Conservation (phyloP, 2,113 vertebrate genomes). For the Plecturocebus donacophilus region DNA sequence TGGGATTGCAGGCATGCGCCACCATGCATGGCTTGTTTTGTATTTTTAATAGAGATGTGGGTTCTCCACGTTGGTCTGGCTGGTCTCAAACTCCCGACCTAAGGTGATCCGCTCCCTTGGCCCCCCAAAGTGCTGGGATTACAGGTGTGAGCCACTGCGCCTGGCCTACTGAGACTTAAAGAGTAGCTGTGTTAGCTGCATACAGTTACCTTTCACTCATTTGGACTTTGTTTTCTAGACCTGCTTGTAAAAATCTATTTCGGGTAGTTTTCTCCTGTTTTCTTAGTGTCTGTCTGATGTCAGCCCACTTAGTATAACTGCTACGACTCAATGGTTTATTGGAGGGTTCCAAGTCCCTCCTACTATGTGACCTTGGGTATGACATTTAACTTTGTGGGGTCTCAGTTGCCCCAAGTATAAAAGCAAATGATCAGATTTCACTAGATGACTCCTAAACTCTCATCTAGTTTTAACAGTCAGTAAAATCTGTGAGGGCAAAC, state of each 20-base stretch:
- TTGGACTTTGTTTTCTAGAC: neutral
- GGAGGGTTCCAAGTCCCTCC: neutral
- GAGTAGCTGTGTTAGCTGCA: neutral
- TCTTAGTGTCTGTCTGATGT: neutral
- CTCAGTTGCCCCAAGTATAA: neutral
- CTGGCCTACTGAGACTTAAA: neutral
- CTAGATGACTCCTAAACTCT: neutral
- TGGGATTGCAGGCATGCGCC: too few relatives aligned
- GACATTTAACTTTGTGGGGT: neutral
- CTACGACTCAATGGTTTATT: neutral
- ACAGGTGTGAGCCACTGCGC: too few relatives aligned
- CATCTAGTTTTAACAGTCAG: neutral
- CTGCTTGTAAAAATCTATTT: neutral
- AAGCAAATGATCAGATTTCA: neutral
- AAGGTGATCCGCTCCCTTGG: too few relatives aligned
- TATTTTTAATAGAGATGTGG: too few relatives aligned
- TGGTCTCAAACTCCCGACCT: too few relatives aligned
- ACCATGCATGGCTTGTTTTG: too few relatives aligned
- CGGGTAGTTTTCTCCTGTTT: neutral
- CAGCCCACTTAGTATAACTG: neutral
- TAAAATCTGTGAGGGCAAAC: neutral
- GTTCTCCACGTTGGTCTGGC: too few relatives aligned
- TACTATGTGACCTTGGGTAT: neutral
- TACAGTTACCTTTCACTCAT: neutral
- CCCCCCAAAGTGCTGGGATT: too few relatives aligned